These are phyloP conservation scores for Orthosia gothica DNA, from an alignment of 2,888 invertebrate genomes.

Conservation along the genomic window DNA sequence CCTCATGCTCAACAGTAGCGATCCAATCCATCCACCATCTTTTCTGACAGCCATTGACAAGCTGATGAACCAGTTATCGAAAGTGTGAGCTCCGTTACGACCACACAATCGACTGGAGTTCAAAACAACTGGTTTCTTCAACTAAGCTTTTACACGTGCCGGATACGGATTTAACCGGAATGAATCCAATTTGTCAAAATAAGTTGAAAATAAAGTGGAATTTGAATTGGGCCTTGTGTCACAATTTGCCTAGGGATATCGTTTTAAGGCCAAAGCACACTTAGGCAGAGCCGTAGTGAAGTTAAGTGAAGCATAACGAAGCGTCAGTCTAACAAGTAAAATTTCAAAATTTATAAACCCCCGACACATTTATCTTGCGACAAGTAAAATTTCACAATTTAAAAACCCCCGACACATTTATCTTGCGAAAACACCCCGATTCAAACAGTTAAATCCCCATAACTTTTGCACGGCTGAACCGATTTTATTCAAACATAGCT, in stretches of 20 bases:
- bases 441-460: no score
- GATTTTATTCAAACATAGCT: no score
- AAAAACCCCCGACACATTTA: no score
- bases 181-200: constrained; percentile 7
- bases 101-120: constrained; percentile 16
- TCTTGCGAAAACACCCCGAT: no score
- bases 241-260: not conserved
- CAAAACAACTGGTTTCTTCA: constrained; percentile 35
- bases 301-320: no score
- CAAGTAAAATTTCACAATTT: no score
- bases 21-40: not conserved
- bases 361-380: no score
- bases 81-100: constrained; percentile 41
- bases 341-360: no score
- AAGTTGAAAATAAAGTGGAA: not conserved
- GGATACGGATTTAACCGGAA: constrained; percentile 21
- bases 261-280: not conserved
- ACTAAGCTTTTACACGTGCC: constrained; percentile 34
- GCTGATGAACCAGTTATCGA: constrained; percentile 28
- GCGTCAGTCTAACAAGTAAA: no score
- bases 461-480: no score
- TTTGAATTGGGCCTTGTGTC: not conserved
- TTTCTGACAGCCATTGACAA: not conserved
- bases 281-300: no score
- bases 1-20: not conserved